A percentile compares a stretch with the other conserved stretches of the same genome.
These are phyloP conservation scores for Hyles vespertilio DNA, from an alignment of 1,140 invertebrate genomes.

Conservation along the genomic window DNA sequence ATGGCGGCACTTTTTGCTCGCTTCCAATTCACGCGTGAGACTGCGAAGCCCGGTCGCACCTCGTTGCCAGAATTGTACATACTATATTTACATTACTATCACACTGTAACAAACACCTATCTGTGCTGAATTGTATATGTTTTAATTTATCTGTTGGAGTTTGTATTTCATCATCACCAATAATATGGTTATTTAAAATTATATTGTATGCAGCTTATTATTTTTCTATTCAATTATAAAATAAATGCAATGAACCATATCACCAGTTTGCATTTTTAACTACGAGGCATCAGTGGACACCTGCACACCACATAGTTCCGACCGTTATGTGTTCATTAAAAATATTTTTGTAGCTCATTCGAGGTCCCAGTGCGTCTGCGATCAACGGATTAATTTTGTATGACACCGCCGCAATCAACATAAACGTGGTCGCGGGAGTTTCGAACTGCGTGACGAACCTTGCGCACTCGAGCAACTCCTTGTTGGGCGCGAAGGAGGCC, in stretches of 20 bases:
- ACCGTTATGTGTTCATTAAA: conserved; percentile 41
- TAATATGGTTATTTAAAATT: no score
- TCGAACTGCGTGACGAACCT: conserved; percentile 50
- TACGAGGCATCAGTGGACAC: no score
- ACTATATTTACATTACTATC: conserved; percentile 5
- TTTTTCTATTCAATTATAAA: no score
- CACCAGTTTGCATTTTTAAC: no score
- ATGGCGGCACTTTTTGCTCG: conserved; percentile 8
- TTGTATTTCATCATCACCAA: no score
- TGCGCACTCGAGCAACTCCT: conserved; percentile 64
- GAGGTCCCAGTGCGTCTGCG: conserved; percentile 41
- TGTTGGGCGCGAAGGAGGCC: conserved; percentile 50
- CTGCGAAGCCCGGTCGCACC: not conserved
- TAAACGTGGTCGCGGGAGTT: not conserved
- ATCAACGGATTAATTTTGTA: conserved; percentile 19
- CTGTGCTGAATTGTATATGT: no score
- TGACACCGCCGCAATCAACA: no score
- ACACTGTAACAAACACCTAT: conserved; percentile 3
- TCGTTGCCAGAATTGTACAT: conserved; percentile 20
- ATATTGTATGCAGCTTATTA: no score
- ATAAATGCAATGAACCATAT: no score
- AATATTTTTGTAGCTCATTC: conserved; percentile 69
- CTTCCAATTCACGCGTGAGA: conserved; percentile 2
- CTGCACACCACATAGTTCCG: not conserved
- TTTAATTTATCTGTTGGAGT: no score